Evolutionary conservation across 2,113 vertebrate species (phyloP).

Genomic region (Cardinalis cardinalis): DNA sequence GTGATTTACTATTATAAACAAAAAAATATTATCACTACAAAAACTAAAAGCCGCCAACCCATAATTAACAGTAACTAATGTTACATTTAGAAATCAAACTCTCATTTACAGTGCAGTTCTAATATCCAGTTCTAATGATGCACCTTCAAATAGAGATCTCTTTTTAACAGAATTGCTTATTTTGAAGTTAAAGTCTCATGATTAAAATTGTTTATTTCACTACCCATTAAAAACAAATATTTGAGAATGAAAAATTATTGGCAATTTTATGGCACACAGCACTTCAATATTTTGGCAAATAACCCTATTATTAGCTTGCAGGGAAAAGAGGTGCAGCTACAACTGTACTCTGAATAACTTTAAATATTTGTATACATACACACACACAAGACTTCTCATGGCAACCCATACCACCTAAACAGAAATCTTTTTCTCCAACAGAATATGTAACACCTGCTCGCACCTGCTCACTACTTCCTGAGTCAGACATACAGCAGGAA

Average conservation of each 20-base stretch:
- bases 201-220: not conserved
- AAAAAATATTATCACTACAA: not conserved
- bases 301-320: not conserved
- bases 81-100: not conserved
- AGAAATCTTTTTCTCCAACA: not conserved
- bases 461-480: not conserved
- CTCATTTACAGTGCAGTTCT: not conserved
- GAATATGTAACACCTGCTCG: not conserved
- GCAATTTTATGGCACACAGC: not conserved
- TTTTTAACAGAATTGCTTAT: not conserved
- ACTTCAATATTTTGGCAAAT: not conserved
- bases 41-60: not conserved
- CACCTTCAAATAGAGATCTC: not conserved
- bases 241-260: not conserved
- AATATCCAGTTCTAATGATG: not conserved
- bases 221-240: not conserved
- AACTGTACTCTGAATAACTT: not conserved
- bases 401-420: not conserved
- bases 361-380: not conserved
- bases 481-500: not conserved
- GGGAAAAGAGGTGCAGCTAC: not conserved
- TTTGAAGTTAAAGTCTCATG: not conserved
- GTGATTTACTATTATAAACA: not conserved
- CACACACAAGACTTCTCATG: not conserved
- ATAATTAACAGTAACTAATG: not conserved